Base-by-base conservation (phyloP, 2,113 vertebrate genomes). In the Sakesphorus luctuosus region DNA sequence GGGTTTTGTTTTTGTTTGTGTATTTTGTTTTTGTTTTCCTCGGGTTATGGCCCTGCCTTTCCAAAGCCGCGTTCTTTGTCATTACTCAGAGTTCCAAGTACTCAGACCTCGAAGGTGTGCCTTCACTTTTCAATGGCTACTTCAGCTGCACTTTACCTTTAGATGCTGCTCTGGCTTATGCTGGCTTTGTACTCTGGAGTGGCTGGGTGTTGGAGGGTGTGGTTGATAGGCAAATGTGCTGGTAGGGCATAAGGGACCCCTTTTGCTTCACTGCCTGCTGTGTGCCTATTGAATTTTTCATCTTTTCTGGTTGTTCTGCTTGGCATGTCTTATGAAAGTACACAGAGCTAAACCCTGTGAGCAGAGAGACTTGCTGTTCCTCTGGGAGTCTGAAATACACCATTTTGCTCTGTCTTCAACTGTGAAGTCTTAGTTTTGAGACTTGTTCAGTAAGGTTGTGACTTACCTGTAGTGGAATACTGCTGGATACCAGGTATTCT, bases 211-310 rank as follows among this genome's bases (percentile, higher is more conserved):
- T 35, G 20, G 50, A 65, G 40, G 16, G 29, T 11, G 10, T 1
- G 2, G 7, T 53, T 1, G 2, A 13, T 62, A 29, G 26, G 13
- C n/a, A 43, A 24, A 10, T 71, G 3, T 11, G 19, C 20, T 35
- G 28, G 3, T 0, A 0, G 5, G 13, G 6, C 1, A 10, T 63
- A 29, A 52, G 26, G 43, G 10, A n/a, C 24, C 3, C 11, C 7
- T 84, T 74, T 74, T 66, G 12, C 9, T 50, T 7, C 17, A 16
- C 49, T 61, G 5, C 20, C 14, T 3, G 2, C 29, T 90, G 10
- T 52, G 33, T 61, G 13, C 50, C 12, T 63, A 0, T 11, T 50
- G 15, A 59, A 11, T 68, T 50, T 46, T 71, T 63, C 7, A 7
- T 52, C 40, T 67, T 31, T 63, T 38, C 43, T 59, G 8, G 14